These are phyloP conservation scores for Cavia aperea DNA, from an alignment of 2,113 vertebrate species.

Conservation along the genomic window DNA sequence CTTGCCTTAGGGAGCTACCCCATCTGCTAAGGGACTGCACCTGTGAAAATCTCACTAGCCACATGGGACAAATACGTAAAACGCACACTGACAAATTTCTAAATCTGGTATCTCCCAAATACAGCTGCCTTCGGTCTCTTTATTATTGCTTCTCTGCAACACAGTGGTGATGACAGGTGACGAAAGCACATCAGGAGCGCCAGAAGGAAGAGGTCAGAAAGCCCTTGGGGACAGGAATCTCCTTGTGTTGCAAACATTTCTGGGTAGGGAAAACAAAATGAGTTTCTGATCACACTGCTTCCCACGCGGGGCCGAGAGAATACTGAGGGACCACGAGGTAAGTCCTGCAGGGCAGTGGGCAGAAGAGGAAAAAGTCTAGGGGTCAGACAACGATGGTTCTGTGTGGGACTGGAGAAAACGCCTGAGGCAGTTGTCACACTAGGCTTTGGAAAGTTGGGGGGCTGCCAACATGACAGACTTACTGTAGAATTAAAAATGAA, in stretches of 20 bases:
- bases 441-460: too few species aligned
- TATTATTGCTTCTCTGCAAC: slow-evolving; percentile 31
- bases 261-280: slow-evolving; percentile 38
- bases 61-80: not conserved
- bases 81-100: not conserved
- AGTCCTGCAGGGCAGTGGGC: not conserved
- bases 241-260: slow-evolving; percentile 73
- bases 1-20: not conserved
- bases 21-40: not conserved
- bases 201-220: slow-evolving; percentile 79
- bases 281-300: not conserved
- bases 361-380: not conserved
- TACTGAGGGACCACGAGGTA: too few species aligned
- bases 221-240: slow-evolving; percentile 85
- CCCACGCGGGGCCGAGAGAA: not conserved
- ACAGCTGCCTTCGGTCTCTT: slow-evolving; percentile 12
- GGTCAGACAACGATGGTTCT: rapidly evolving
- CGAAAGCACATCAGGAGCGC: not conserved
- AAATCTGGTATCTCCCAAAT: slow-evolving; percentile 1
- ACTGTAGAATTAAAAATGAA: not conserved
- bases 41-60: not conserved
- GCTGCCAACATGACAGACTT: not conserved
- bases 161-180: not conserved
- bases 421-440: not conserved
- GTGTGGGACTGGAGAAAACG: not conserved